Evolutionary conservation across 2,113 vertebrate genomes (phyloP), one percentile per base, ranked within the genome.

Genomic region (Mellivora capensis): DNA sequence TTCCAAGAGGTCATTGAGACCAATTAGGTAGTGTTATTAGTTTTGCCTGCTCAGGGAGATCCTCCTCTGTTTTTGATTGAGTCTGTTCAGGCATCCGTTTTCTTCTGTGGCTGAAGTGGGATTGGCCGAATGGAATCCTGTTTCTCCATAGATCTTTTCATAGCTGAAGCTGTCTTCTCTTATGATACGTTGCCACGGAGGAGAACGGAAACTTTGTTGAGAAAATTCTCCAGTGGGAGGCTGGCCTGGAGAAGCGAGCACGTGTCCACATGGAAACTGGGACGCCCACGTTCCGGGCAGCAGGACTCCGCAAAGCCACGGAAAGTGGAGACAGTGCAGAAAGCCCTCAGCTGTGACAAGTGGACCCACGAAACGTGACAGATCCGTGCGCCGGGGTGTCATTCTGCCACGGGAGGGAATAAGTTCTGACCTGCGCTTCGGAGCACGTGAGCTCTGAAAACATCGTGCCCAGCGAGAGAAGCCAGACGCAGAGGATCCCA

Each of bases 111-210:
- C 17, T 6, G 27, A 0, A 7, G 37, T 25, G 2, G 52, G 15
- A 0, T 1, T 0, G 29, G 74, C 64, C 34, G 2, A 0, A 1
- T 1, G 14, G 61, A 6, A 5, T 34, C 11, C 20, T 11, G 25
- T 10, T 10, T 52, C 59, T 87, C 87, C 0, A 0, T 2, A 17
- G 82, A 5, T 11, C 2, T 2, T 6, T 42, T 34, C 31, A 1
- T 44, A 2, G 4, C 4, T 1, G 52, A 52, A 25, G 62, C n/a
- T 3, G 3, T 10, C 62, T 59, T 39, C 8, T 31, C 34, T 37
- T 1, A 3, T 2, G 4, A 29, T 4, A 0, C 0, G 1, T 31
- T 47, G 0, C 21, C 18, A 0, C 47, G 0, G 1, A 47, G 5
- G 2, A 4, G 57, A 3, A 3, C 0, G 42, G 20, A 10, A 27